These are phyloP conservation scores for Caenorhabditis plicata DNA, from an alignment of 2,888 invertebrate genomes.

Conservation along the genomic window DNA sequence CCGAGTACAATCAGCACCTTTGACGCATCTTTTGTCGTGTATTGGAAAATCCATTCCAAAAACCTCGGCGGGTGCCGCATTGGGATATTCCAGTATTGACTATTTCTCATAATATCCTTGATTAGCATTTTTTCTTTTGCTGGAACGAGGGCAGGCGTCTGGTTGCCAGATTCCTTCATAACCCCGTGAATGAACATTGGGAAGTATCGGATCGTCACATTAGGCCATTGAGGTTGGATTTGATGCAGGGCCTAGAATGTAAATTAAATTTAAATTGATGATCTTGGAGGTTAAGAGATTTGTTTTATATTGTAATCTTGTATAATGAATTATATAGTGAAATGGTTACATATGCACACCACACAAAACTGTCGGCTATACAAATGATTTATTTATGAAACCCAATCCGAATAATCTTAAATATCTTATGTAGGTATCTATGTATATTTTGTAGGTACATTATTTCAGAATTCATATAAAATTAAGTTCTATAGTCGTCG, in stretches of 20 bases:
- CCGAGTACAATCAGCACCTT: conserved; percentile 25
- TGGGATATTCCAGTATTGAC: conserved; percentile 66
- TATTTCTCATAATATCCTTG: conserved; percentile 64
- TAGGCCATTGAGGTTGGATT: conserved; percentile 66
- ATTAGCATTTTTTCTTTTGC: conserved; percentile 66
- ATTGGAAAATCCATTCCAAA: conserved; percentile 27
- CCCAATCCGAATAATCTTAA: no score
- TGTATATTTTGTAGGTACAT: no score
- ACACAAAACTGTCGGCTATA: no score
- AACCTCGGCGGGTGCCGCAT: conserved; percentile 60
- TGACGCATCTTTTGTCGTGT: conserved; percentile 32
- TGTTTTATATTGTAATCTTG: no score
- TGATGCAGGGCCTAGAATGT: conserved; percentile 63
- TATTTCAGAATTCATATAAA: no score
- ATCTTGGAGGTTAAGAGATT: no score
- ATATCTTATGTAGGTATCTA: no score
- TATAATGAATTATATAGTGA: no score
- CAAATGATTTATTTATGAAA: no score
- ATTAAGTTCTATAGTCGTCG: no score
- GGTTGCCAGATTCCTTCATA: conserved; percentile 67
- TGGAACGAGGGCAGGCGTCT: conserved; percentile 66
- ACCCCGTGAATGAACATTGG: conserved; percentile 68
- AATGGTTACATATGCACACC: no score
- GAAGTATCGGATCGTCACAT: conserved; percentile 66
- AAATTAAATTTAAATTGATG: no score